Evolutionary conservation across 2,888 invertebrate species (phyloP).

Genomic region (Odontomyia ornata): DNA sequence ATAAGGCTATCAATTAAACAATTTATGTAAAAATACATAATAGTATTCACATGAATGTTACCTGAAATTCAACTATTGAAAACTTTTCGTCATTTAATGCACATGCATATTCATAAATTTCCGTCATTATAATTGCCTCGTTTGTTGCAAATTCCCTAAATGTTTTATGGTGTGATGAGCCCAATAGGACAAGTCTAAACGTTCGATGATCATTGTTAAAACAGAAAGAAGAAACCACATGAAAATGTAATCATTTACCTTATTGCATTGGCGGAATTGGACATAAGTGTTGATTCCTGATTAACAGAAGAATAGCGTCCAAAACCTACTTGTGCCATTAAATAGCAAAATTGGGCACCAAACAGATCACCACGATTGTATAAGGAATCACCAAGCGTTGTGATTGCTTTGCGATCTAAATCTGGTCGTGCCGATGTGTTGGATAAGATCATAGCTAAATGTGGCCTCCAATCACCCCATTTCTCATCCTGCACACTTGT

Average conservation of each 20-base stretch:
- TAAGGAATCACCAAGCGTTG: constrained; percentile 78
- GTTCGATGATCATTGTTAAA: constrained; percentile 47
- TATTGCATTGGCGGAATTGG: constrained; percentile 55
- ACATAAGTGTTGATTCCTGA: constrained; percentile 50
- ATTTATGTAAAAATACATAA: too few relatives aligned
- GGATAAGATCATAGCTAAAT: constrained; percentile 93
- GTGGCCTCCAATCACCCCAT: constrained; percentile 96
- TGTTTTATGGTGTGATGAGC: constrained; percentile 73
- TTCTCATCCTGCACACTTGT: constrained; percentile 73
- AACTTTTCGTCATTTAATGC: constrained; percentile 79
- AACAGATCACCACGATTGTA: constrained; percentile 80
- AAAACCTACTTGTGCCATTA: constrained; percentile 72
- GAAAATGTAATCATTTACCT: constrained; percentile 46
- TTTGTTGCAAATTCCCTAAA: constrained; percentile 78
- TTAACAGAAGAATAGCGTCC: constrained; percentile 58
- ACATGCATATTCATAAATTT: constrained; percentile 93
- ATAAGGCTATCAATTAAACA: constrained; percentile 70
- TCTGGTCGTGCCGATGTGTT: constrained; percentile 81
- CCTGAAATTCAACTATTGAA: constrained; percentile 78
- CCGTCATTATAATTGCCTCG: constrained; percentile 91
- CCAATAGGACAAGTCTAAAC: constrained; percentile 80
- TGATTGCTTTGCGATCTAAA: constrained; percentile 78
- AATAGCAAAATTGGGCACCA: constrained; percentile 96
- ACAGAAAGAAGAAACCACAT: too few relatives aligned
- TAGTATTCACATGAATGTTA: too few relatives aligned